Evolutionary conservation across 2,888 invertebrate species (phyloP), one percentile per base, ranked within the genome.

Genomic region (Latrodectus elegans): DNA sequence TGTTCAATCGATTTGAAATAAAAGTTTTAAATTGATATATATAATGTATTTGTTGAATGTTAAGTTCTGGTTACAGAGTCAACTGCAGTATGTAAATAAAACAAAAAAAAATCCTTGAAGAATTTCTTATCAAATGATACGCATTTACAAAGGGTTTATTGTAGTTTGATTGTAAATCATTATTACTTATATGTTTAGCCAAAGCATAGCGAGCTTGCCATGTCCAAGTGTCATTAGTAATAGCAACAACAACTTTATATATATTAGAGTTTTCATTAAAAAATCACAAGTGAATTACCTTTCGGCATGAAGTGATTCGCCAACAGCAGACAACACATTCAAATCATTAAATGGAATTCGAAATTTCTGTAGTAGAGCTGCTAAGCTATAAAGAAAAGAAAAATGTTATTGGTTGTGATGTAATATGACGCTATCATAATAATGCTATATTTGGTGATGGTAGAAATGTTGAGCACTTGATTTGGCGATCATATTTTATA

Each of bases 281-380:
- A 1, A 38, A 38, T 38, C 38, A 38, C 38, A 38, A 38, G 4
- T 38, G 6, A 38, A 38, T 38, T 38, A 88, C 88, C 88, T 88
- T 75, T 88, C 73, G 38, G 79, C 64, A 51, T 88, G 70, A 3
- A 84, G 38, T 9, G 79, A 95, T 91, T 95, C 96, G 49, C 96
- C 96, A 80, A 98, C 95, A 92, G 98, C 98, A 0, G 98, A 95
- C 86, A 99, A 95, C 89, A 99, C 95, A 91, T 96, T 96, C 90
- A 99, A 93, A 89, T 98, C 97, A 0, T 97, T 96, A 93, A 97
- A 99, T 92, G 98, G 97, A 91, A 99, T 99, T 84, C 99, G 95
- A 93, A 99, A 99, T 93, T 99, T 99, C 1, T 97, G 96, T 70
- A 99, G 93, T 52, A 99, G 93, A 89, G 98, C 96, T 9, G 98